Evolutionary conservation across 2,797 vertebrate genomes (phyloP).

Genomic region (Crypturellus tataupa): DNA sequence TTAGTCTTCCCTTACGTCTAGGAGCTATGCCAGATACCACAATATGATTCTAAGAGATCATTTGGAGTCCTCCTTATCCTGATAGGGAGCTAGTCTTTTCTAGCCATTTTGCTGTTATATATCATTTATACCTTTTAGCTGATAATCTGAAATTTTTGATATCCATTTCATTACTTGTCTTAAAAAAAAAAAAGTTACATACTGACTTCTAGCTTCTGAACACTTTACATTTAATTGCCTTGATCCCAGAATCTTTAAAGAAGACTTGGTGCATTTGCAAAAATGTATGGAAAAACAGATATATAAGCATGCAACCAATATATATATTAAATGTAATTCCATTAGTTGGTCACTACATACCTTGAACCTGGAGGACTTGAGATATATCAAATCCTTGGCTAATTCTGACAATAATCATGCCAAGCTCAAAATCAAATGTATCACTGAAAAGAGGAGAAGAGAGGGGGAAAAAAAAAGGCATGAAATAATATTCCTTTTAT

Average conservation of each 20-base stretch:
- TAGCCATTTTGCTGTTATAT: not conserved
- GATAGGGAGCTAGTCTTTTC: not conserved
- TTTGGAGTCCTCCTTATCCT: not conserved
- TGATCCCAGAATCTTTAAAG: not conserved
- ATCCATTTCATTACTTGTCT: not conserved
- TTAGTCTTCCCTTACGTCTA: not conserved
- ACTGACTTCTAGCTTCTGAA: not conserved
- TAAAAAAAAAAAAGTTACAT: not conserved
- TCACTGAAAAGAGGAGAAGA: slow-evolving; percentile 84
- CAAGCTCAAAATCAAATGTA: slow-evolving; percentile 94
- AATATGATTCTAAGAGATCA: not conserved
- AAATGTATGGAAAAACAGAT: not conserved
- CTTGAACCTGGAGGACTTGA: slow-evolving; percentile 91
- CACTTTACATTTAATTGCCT: not conserved
- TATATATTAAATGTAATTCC: not conserved
- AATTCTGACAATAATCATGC: slow-evolving; percentile 89
- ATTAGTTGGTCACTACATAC: slow-evolving; percentile 78
- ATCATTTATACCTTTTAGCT: not conserved
- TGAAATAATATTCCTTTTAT: not conserved
- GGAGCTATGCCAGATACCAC: not conserved
- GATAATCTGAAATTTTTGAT: not conserved
- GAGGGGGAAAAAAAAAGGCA: not conserved
- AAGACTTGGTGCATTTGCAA: not conserved
- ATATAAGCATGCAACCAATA: not conserved
- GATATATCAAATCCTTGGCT: slow-evolving; percentile 93